phyloP scores from a whole-genome alignment of 2,797 vertebrate species.

The Novumbra hubbsi region DNA sequence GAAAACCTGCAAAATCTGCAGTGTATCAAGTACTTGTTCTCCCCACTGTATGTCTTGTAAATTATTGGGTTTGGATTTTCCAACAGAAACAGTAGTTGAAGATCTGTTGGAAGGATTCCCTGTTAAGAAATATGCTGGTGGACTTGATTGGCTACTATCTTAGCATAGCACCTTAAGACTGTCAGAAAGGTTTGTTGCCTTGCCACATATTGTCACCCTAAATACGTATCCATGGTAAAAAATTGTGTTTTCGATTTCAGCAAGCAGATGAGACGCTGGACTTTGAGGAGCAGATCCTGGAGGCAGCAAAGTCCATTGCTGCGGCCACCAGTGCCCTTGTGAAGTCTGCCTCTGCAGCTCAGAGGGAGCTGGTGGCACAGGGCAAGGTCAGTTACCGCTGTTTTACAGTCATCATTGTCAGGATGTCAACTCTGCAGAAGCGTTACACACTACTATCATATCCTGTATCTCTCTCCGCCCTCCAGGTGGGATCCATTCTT shows the following conservation, averaged over 20 bases:
- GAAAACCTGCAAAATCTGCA: too few species aligned
- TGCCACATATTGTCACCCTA: slow-evolving; percentile 40
- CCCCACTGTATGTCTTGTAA: neutral
- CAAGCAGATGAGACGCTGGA: slow-evolving; percentile 97
- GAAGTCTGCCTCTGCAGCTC: slow-evolving; percentile 97
- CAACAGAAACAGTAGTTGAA: slow-evolving; percentile 1
- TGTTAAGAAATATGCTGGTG: slow-evolving; percentile 22
- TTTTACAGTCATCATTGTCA: neutral
- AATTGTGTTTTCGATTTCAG: slow-evolving; percentile 63
- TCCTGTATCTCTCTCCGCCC: neutral
- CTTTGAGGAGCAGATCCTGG: slow-evolving; percentile 98
- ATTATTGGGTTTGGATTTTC: neutral
- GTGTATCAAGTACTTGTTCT: too few species aligned
- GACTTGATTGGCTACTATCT: neutral
- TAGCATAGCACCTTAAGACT: neutral
- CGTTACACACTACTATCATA: neutral
- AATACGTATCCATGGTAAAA: slow-evolving; percentile 8
- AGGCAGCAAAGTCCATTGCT: slow-evolving; percentile 97
- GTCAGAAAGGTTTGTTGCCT: slow-evolving; percentile 17
- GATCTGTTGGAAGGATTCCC: neutral
- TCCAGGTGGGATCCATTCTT: slow-evolving; percentile 90
- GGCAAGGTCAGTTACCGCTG: slow-evolving; percentile 84
- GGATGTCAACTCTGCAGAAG: neutral
- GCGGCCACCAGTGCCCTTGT: slow-evolving; percentile 96
- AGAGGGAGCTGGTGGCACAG: slow-evolving; percentile 96